Conservation (phyloP, 2,797 vertebrate genomes). For the Pseudochirops corinnae region DNA sequence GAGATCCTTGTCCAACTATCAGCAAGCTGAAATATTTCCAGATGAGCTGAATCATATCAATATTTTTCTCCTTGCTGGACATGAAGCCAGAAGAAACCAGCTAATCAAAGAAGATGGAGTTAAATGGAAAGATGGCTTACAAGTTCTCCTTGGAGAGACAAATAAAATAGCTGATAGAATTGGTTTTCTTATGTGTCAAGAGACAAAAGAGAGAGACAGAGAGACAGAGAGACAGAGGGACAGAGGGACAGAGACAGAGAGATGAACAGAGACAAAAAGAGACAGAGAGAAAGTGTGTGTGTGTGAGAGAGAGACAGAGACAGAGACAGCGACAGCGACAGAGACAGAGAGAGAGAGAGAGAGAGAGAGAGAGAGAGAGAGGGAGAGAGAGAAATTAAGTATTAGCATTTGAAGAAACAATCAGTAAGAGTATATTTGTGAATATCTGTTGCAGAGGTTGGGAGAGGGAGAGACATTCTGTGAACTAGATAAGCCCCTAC, state of each 20-base stretch:
- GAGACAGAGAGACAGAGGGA: neutral
- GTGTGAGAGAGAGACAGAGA: too few species aligned
- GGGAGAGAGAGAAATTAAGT: neutral
- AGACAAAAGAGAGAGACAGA: neutral
- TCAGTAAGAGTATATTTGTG: neutral
- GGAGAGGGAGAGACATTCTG: neutral
- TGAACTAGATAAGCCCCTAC: neutral
- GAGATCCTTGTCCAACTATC: neutral
- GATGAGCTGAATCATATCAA: neutral
- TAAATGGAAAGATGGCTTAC: neutral
- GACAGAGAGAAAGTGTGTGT: too few species aligned
- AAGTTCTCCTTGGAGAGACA: too few species aligned
- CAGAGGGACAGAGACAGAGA: too few species aligned
- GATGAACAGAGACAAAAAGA: too few species aligned
- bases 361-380: neutral
- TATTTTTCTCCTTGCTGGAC: neutral
- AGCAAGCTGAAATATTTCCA: neutral
- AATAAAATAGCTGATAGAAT: neutral
- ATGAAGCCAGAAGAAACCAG: neutral
- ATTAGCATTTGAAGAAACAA: neutral
- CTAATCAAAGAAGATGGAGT: neutral
- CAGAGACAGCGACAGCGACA: too few species aligned
- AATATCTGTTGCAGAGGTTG: neutral
- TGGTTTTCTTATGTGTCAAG: neutral
- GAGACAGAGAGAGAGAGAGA: too few species aligned